These are phyloP conservation scores for Xylocopa sonorina DNA, from an alignment of 1,140 invertebrate species.

Conservation along the genomic window DNA sequence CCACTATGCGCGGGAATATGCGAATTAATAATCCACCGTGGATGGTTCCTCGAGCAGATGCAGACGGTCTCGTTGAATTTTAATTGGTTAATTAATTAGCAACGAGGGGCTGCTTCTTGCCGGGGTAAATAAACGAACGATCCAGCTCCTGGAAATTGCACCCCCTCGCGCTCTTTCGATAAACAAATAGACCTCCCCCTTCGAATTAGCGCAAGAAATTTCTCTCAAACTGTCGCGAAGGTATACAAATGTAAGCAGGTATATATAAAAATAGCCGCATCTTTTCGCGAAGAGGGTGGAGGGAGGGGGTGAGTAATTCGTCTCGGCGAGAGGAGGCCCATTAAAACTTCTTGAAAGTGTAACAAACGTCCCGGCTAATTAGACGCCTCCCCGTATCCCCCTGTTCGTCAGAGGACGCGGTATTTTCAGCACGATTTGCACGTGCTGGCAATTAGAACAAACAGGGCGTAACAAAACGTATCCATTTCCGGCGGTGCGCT, in stretches of 20 bases:
- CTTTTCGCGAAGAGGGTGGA: too few species aligned
- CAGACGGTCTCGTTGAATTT: slow-evolving; percentile 24
- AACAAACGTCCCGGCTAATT: slow-evolving; percentile 41
- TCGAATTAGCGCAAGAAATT: neutral
- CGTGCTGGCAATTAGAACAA: slow-evolving; percentile 38
- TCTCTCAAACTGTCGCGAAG: neutral
- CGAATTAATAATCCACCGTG: slow-evolving; percentile 14
- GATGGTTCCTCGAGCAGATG: neutral
- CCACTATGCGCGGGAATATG: neutral
- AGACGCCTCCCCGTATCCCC: slow-evolving; percentile 16
- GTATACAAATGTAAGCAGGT: neutral
- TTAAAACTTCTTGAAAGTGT: slow-evolving; percentile 29
- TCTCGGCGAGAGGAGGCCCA: neutral
- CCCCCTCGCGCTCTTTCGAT: neutral
- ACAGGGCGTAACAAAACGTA: slow-evolving; percentile 34
- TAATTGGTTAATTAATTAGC: slow-evolving; percentile 46
- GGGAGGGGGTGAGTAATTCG: neutral
- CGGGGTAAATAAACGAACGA: slow-evolving; percentile 8
- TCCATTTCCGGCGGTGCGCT: slow-evolving; percentile 1
- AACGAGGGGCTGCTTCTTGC: neutral
- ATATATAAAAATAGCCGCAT: too few species aligned
- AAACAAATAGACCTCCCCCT: neutral
- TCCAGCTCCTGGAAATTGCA: neutral
- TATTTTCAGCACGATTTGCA: slow-evolving; percentile 45
- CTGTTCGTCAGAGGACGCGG: slow-evolving; percentile 4